phyloP scores from a whole-genome alignment of 2,113 vertebrate genomes.

The Fulmarus glacialis region DNA sequence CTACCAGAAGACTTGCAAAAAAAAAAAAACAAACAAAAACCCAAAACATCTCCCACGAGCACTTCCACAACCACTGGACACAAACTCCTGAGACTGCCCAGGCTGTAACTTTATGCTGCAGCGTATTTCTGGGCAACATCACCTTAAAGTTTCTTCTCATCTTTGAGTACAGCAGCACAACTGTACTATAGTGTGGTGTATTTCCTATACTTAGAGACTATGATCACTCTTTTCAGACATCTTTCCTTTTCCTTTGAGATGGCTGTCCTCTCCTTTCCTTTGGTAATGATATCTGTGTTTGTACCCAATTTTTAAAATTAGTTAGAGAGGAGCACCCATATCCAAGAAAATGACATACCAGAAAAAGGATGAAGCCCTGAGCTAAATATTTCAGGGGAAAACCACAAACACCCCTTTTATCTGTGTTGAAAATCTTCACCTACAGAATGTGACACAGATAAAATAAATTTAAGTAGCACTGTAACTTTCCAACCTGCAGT shows the following conservation, averaged over 20 bases:
- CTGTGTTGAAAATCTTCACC: neutral
- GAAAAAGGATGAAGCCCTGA: neutral
- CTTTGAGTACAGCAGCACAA: neutral
- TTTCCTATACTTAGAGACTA: neutral
- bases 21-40: too few relatives aligned
- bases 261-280: neutral
- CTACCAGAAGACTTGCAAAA: neutral
- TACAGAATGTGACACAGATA: neutral
- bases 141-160: neutral
- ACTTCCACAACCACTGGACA: neutral
- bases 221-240: neutral
- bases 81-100: accelerated
- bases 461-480: neutral
- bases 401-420: neutral
- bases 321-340: neutral
- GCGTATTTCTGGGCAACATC: neutral
- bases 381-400: neutral
- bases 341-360: neutral
- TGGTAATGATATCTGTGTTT: neutral
- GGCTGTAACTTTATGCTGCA: neutral
- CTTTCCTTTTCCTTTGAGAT: neutral
- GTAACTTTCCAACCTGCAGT: neutral
- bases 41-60: neutral
- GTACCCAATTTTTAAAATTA: neutral
- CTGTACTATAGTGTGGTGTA: accelerated